Evolutionary conservation across 2,888 invertebrate genomes (phyloP).

Genomic region (Eupeodes luniger): DNA sequence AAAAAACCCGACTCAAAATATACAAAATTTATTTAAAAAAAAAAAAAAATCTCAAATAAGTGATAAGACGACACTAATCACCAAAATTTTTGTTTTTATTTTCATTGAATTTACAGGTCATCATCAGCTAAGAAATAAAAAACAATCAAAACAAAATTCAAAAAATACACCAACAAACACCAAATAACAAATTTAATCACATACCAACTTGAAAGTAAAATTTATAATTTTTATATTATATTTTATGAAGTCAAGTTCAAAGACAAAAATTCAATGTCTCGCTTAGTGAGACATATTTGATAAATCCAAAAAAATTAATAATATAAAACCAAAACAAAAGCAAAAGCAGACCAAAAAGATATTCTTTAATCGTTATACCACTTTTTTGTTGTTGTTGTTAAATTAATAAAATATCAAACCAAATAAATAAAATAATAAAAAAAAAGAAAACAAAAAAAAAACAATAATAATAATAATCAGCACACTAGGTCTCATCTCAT

Average conservation of each 20-base stretch:
- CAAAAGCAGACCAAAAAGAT: conserved; percentile 9
- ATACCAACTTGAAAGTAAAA: conserved; percentile 53
- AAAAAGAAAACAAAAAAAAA: conserved; percentile 29
- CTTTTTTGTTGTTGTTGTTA: not conserved
- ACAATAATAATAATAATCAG: conserved; percentile 37
- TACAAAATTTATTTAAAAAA: not conserved
- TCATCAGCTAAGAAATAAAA: conserved; percentile 15
- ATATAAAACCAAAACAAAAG: conserved; percentile 37
- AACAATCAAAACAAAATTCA: conserved; percentile 20
- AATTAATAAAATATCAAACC: conserved; percentile 6
- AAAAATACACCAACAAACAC: conserved; percentile 16
- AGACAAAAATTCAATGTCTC: conserved; percentile 58
- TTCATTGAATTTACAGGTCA: conserved; percentile 19
- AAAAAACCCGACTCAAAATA: not conserved
- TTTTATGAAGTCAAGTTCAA: conserved; percentile 71
- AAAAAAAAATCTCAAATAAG: not conserved
- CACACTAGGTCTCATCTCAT: conserved; percentile 70
- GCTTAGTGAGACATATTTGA: conserved; percentile 11
- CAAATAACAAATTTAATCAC: conserved; percentile 14
- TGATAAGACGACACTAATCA: conserved; percentile 38
- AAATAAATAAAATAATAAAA: conserved; percentile 42
- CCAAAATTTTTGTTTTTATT: not conserved
- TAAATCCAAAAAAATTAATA: conserved; percentile 20
- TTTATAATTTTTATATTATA: conserved; percentile 29
- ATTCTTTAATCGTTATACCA: conserved; percentile 51